These are phyloP conservation scores for Euura lappo DNA, from an alignment of 1,140 invertebrate species.

Conservation along the genomic window DNA sequence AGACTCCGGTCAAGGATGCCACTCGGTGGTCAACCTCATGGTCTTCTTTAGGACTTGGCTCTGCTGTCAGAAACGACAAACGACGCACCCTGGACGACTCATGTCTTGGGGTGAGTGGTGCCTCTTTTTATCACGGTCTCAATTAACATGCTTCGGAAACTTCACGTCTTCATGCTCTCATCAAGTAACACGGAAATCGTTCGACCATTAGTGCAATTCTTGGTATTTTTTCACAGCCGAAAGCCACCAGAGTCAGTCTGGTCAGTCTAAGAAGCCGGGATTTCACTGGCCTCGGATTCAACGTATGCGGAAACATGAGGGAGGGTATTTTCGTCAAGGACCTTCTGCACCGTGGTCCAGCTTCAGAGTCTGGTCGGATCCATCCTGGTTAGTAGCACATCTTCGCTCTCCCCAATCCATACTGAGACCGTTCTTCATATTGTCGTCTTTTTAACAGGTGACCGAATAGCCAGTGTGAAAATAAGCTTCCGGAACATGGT, in stretches of 20 bases:
- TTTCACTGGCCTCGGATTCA: conserved; percentile 91
- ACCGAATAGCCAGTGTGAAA: conserved; percentile 83
- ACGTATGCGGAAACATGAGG: conserved; percentile 85
- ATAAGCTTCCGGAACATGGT: conserved; percentile 89
- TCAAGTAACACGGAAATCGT: conserved; percentile 11
- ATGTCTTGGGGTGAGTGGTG: conserved; percentile 65
- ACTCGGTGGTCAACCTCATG: conserved; percentile 58
- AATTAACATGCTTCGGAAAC: not conserved
- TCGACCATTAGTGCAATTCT: conserved; percentile 19
- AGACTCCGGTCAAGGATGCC: conserved; percentile 53
- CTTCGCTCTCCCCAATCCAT: conserved; percentile 13
- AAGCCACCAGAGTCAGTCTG: conserved; percentile 59
- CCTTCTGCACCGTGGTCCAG: conserved; percentile 84
- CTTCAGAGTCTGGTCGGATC: conserved; percentile 82
- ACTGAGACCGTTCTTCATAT: conserved; percentile 10
- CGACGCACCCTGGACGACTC: conserved; percentile 70
- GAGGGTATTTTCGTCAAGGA: conserved; percentile 90
- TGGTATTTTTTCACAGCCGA: conserved; percentile 45
- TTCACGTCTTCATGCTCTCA: not conserved
- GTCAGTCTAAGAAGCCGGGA: conserved; percentile 84
- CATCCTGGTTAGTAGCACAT: conserved; percentile 71
- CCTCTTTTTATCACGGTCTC: conserved; percentile 16
- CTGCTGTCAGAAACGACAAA: conserved; percentile 59
- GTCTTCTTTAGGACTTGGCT: conserved; percentile 61
- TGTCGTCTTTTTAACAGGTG: conserved; percentile 68